These are phyloP conservation scores for Actinostola sp. DNA, from an alignment of 92 coral and sea anemone genomes.

Conservation along the genomic window DNA sequence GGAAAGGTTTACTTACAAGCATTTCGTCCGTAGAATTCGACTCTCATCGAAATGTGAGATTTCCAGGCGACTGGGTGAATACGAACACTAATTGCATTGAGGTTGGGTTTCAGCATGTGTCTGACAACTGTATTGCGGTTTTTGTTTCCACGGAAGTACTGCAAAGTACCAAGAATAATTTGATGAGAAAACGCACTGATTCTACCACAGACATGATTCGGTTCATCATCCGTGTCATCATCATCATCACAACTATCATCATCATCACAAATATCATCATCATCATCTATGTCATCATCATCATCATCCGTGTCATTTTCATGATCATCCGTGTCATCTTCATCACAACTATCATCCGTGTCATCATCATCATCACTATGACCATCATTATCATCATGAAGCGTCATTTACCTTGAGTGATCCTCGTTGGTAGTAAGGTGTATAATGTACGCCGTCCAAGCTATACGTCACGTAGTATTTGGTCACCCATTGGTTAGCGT, in stretches of 20 bases:
- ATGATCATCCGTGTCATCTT: too few relatives aligned
- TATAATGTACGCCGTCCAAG: conserved; percentile 32
- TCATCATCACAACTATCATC: too few relatives aligned
- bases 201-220: background rate
- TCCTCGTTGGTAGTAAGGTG: conserved; percentile 16
- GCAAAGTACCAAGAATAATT: background rate
- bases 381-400: too few relatives aligned
- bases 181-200: background rate
- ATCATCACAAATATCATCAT: too few relatives aligned
- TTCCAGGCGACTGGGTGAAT: conserved; percentile 69
- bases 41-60: conserved; percentile 72
- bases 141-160: conserved; percentile 75
- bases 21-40: conserved; percentile 70
- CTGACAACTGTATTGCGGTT: conserved; percentile 61
- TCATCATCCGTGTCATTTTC: too few relatives aligned
- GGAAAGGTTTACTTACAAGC: conserved; percentile 34
- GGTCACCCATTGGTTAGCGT: conserved; percentile 42
- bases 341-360: too few relatives aligned
- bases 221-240: too few relatives aligned
- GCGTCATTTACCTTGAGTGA: conserved; percentile 31
- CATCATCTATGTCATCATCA: too few relatives aligned
- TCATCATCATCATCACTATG: too few relatives aligned
- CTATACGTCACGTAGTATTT: conserved; percentile 28
- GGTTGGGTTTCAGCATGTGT: conserved; percentile 62
- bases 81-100: conserved; percentile 57